Percentiles rank a stretch among this genome's conserved stretches.
These are phyloP conservation scores for Nephrotoma guestfalica DNA, from an alignment of 2,888 invertebrate genomes.

Conservation along the genomic window DNA sequence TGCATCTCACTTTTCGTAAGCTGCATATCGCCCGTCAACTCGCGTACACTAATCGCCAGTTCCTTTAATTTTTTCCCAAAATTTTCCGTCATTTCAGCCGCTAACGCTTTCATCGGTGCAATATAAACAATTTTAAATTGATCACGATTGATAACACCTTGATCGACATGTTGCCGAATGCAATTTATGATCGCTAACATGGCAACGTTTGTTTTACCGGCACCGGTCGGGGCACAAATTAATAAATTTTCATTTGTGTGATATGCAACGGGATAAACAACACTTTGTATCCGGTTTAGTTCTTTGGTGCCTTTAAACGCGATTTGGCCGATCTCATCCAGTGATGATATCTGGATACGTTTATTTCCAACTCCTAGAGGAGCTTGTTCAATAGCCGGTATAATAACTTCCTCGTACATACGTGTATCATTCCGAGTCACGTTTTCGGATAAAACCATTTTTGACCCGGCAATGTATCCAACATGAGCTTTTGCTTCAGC, in stretches of 20 bases:
- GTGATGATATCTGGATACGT: conserved; percentile 39
- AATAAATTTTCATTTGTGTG: conserved; percentile 92
- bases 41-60: conserved; percentile 69
- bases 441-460: conserved; percentile 65
- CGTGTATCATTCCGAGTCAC: conserved; percentile 55
- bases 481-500: conserved; percentile 44
- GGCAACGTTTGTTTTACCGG: conserved; percentile 98
- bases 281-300: conserved; percentile 88
- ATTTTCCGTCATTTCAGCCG: conserved; percentile 94
- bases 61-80: conserved; percentile 69
- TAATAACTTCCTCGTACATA: conserved; percentile 73
- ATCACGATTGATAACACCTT: conserved; percentile 70
- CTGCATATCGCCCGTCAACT: conserved; percentile 97
- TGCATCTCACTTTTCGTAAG: conserved; percentile 86
- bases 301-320: conserved; percentile 78
- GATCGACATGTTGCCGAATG: conserved; percentile 69
- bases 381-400: conserved; percentile 51
- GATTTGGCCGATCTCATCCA: conserved; percentile 65
- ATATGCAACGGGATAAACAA: conserved; percentile 91
- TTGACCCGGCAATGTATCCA: conserved; percentile 65
- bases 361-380: conserved; percentile 46
- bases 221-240: conserved; percentile 97
- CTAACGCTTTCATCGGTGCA: conserved; percentile 98
- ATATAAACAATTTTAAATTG: conserved; percentile 98
- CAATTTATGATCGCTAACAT: conserved; percentile 84